phyloP scores from a whole-genome alignment of 2,888 invertebrate species.

The Lymantria dispar region DNA sequence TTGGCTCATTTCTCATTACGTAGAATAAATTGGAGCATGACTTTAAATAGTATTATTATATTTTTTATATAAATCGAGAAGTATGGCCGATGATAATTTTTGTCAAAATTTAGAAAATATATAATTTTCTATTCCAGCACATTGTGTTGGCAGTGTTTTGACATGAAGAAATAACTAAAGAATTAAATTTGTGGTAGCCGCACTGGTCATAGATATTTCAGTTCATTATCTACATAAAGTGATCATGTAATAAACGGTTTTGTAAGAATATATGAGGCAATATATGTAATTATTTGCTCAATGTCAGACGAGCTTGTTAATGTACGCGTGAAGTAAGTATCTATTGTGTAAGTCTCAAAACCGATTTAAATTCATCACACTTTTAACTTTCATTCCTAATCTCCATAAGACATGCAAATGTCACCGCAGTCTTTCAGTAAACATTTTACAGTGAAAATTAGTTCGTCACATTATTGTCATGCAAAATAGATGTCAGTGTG shows the following conservation, averaged over 20 bases:
- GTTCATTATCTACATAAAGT: too few species aligned
- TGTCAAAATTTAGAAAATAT: too few species aligned
- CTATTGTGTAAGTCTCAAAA: slow-evolving; percentile 11
- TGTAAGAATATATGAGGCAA: not conserved
- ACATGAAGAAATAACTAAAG: too few species aligned
- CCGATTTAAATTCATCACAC: slow-evolving; percentile 13
- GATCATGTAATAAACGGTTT: slow-evolving; percentile 6
- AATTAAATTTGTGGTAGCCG: too few species aligned
- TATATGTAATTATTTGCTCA: not conserved
- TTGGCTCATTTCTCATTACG: too few species aligned
- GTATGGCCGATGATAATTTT: too few species aligned
- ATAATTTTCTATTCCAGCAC: too few species aligned
- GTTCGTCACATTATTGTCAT: slow-evolving; percentile 4
- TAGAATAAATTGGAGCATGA: too few species aligned
- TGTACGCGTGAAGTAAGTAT: slow-evolving; percentile 1
- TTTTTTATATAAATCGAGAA: too few species aligned
- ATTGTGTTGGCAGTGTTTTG: too few species aligned
- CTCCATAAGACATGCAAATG: slow-evolving; percentile 18
- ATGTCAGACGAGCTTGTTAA: slow-evolving; percentile 3
- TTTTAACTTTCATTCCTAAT: slow-evolving; percentile 11
- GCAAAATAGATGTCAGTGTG: not conserved
- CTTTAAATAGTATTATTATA: too few species aligned
- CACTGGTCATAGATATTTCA: too few species aligned
- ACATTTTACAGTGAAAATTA: slow-evolving; percentile 24
- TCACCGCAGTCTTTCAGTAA: slow-evolving; percentile 21